A percentile compares a stretch with the other conserved stretches of the same genome.
These are phyloP conservation scores for Scaptomyza reducta DNA, from an alignment of 2,888 invertebrate species.

Conservation along the genomic window DNA sequence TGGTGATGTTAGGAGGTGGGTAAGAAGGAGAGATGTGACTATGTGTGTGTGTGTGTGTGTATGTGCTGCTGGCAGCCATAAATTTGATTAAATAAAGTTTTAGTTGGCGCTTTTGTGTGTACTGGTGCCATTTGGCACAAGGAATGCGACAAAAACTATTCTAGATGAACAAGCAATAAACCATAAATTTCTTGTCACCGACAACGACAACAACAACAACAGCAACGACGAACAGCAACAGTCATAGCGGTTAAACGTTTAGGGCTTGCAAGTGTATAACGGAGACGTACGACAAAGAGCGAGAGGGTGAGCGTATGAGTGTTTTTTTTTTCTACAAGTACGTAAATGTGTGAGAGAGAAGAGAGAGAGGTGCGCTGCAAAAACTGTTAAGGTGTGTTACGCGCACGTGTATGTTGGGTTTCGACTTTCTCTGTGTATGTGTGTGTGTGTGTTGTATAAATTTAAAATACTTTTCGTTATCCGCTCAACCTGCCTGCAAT, in stretches of 20 bases:
- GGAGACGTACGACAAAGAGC: constrained; percentile 17
- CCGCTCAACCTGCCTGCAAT: constrained; percentile 37
- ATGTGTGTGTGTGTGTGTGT: neutral
- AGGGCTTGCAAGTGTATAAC: constrained; percentile 50
- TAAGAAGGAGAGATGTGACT: neutral
- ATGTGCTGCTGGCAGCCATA: constrained; percentile 53
- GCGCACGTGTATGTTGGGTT: constrained; percentile 26
- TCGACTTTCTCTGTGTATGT: constrained; percentile 3
- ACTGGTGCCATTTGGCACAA: constrained; percentile 48
- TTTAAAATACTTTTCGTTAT: constrained; percentile 64
- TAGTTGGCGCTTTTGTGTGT: constrained; percentile 56
- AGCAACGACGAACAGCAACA: constrained; percentile 23
- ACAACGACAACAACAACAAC: constrained; percentile 32
- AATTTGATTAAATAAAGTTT: constrained; percentile 81
- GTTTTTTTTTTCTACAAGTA: neutral
- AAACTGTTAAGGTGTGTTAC: constrained; percentile 45
- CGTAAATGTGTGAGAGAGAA: constrained; percentile 3
- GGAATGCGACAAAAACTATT: constrained; percentile 77
- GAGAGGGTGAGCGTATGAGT: neutral
- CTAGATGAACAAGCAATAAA: constrained; percentile 78
- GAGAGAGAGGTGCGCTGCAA: constrained; percentile 21
- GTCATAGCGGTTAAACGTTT: constrained; percentile 57
- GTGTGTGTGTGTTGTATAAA: constrained; percentile 52
- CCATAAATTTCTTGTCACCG: constrained; percentile 76
- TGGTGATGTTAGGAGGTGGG: neutral